Evolutionary conservation across 2,797 vertebrate species (phyloP).

Genomic region (Alosa sapidissima): DNA sequence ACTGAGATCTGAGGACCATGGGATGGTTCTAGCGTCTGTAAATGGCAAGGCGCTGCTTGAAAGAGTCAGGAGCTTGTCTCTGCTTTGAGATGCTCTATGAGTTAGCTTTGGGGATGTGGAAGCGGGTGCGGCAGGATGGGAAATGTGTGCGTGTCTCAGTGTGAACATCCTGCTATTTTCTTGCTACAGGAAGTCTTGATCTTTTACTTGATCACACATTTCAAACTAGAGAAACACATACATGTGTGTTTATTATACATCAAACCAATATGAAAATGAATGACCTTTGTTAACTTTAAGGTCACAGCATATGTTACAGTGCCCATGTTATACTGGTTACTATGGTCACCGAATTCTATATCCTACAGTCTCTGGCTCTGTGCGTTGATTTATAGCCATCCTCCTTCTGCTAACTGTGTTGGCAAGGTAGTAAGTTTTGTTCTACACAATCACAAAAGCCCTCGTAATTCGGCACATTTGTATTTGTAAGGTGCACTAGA

Average conservation of each 20-base stretch:
- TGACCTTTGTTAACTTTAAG: no score
- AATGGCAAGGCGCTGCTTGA: background rate
- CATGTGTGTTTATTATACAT: no score
- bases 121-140: background rate
- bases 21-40: background rate
- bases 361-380: no score
- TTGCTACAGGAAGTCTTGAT: background rate
- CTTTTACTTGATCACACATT: background rate
- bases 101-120: background rate
- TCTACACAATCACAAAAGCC: no score
- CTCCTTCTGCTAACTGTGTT: no score
- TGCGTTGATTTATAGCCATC: no score
- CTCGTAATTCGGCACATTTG: no score
- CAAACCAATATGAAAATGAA: no score
- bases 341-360: no score
- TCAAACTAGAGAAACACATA: background rate
- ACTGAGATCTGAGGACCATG: conserved; percentile 16
- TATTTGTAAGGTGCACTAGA: no score
- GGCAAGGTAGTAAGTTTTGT: no score
- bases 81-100: background rate
- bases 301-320: background rate
- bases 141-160: background rate
- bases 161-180: background rate
- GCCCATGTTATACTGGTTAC: background rate
- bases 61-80: background rate